These are phyloP conservation scores for Aethina tumida DNA, from an alignment of 1,140 invertebrate species.

Conservation along the genomic window DNA sequence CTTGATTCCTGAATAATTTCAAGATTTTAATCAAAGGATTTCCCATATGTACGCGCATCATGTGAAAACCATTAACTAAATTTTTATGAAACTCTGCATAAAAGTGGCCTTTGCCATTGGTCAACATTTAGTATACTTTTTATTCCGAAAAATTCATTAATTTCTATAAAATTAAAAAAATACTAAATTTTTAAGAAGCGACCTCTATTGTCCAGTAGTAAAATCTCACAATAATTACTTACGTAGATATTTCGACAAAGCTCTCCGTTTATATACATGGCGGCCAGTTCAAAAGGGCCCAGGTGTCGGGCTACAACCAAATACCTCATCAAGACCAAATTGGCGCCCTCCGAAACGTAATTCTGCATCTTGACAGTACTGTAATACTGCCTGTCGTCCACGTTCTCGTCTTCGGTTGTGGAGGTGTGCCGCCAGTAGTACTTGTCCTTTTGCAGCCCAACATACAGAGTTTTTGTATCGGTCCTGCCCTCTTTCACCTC, in stretches of 20 bases:
- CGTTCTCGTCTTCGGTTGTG: constrained; percentile 35
- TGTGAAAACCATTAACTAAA: too few relatives aligned
- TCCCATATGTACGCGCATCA: too few relatives aligned
- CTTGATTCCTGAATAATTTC: too few relatives aligned
- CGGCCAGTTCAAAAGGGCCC: constrained; percentile 42
- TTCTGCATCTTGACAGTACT: constrained; percentile 35
- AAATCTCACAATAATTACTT: constrained; percentile 27
- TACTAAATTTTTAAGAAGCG: too few relatives aligned
- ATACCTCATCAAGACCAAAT: constrained; percentile 48
- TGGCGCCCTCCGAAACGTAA: constrained; percentile 49
- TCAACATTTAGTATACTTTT: too few relatives aligned
- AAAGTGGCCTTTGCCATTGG: too few relatives aligned
- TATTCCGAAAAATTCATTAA: too few relatives aligned
- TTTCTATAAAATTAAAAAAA: too few relatives aligned
- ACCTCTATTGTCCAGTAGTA: too few relatives aligned
- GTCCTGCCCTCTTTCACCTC: constrained; percentile 7
- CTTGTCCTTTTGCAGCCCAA: constrained; percentile 20
- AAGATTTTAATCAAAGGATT: too few relatives aligned
- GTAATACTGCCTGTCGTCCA: constrained; percentile 39
- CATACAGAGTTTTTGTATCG: constrained; percentile 19
- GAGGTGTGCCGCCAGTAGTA: constrained; percentile 31
- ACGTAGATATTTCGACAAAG: constrained; percentile 49
- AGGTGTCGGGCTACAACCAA: constrained; percentile 42
- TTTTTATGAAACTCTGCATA: too few relatives aligned
- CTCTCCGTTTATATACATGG: constrained; percentile 45